A percentile compares a stretch with the other conserved stretches of the same genome.
Conservation (phyloP, 2,888 invertebrate genomes). For the Amiota minor region DNA sequence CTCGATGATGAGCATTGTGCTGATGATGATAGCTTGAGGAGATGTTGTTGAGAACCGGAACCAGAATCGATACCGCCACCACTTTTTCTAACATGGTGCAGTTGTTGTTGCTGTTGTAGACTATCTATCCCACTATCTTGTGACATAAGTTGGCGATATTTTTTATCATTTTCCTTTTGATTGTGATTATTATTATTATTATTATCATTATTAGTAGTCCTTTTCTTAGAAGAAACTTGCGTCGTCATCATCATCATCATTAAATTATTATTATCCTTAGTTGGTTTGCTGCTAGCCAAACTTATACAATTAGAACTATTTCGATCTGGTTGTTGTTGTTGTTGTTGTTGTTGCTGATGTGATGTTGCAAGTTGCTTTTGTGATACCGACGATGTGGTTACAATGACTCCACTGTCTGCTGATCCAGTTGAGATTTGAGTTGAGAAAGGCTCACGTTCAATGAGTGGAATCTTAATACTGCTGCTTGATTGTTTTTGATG, state of each 20-base stretch:
- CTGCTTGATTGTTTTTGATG: constrained; percentile 42
- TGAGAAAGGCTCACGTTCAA: constrained; percentile 68
- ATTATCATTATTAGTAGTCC: too few relatives aligned
- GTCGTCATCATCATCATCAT: too few relatives aligned
- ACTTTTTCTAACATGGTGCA: constrained; percentile 28
- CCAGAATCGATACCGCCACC: constrained; percentile 36
- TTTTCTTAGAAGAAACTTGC: too few relatives aligned
- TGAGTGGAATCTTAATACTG: constrained; percentile 69
- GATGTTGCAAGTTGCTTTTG: constrained; percentile 49
- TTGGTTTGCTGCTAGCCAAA: too few relatives aligned
- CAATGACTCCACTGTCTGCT: constrained; percentile 69
- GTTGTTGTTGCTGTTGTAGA: constrained; percentile 47
- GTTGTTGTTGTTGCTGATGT: constrained; percentile 40
- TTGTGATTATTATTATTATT: too few relatives aligned
- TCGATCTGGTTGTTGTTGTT: constrained; percentile 40
- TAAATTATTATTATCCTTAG: too few relatives aligned
- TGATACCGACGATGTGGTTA: constrained; percentile 46
- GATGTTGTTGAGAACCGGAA: constrained; percentile 47
- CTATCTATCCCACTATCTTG: constrained; percentile 73
- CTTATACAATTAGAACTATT: too few relatives aligned
- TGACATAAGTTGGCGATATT: constrained; percentile 63
- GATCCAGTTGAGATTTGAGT: constrained; percentile 71
- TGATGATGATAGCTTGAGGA: constrained; percentile 40
- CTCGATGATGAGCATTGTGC: constrained; percentile 58
- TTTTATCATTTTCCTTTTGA: background rate